Base-by-base conservation (phyloP, 2,113 vertebrate species). In the Carassius carassius region DNA sequence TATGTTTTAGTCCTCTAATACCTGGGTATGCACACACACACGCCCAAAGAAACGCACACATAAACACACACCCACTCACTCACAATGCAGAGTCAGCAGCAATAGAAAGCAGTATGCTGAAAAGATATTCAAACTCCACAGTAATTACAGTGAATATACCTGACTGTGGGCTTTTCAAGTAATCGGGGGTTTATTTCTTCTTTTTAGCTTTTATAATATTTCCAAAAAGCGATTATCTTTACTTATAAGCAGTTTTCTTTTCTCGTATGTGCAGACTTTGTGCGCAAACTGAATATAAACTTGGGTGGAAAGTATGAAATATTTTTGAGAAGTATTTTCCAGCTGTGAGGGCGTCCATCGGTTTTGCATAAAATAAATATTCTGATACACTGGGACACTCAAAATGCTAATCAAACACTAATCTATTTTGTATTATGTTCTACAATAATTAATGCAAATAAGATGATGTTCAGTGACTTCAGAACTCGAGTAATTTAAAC, bases 61-160 rank as follows among this genome's bases (percentile, higher is more conserved):
- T n/a, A 85, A 49, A 78, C 76, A 81, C 67, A 74, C 78, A 65
- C 44, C 44, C 67, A 80, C 56, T 67, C 25, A 1, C 54, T 35
- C 54, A 86, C 72, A 86, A 4, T 78, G 87, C 78, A 11, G 65
- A 78, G 82, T 88, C 87, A 86, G 85, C 87, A 84, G 37, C 47
- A 69, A 67, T 25, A 70, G 21, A 76, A 54, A 73, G 63, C 84
- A 84, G 58, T 86, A 81, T 82, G 78, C 81, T 8, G 78, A 63
- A 37, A 80, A 79, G 78, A 82, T 78, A 78, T 82, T 82, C 85
- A 84, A 76, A 86, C 82, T 84, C 77, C 77, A 73, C 76, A 69
- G 79, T 86, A 84, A 86, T 88, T 84, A 84, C 77, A 67, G 79
- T 88, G 84, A 84, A 88, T 86, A 86, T 79, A 82, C 82, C 87